These are phyloP conservation scores for Pycnonotus jocosus DNA, from an alignment of 2,113 vertebrate genomes.

Conservation along the genomic window DNA sequence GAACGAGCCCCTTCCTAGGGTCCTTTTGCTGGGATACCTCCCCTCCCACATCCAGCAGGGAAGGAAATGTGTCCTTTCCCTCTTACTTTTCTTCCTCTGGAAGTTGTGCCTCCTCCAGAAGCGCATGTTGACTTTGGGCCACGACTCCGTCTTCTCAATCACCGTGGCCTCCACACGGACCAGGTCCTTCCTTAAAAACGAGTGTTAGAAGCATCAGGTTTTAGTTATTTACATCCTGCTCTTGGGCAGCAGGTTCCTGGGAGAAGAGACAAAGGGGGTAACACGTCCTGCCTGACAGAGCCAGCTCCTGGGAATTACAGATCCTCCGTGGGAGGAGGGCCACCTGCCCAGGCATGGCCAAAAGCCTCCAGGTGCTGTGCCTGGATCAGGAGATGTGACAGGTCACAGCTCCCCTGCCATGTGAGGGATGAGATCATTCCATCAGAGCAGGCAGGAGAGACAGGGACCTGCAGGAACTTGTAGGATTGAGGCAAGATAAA, in stretches of 20 bases:
- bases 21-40: background rate
- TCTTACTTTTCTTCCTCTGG: constrained; percentile 78
- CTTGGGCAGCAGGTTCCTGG: background rate
- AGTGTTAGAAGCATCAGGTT: background rate
- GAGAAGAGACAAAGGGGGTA: background rate
- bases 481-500: background rate
- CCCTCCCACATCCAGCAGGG: background rate
- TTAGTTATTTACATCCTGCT: background rate
- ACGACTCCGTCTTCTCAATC: constrained; percentile 84
- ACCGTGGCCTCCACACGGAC: constrained; percentile 85
- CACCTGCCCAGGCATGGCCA: background rate
- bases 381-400: background rate
- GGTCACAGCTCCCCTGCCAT: background rate
- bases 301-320: background rate
- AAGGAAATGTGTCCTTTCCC: rapidly evolving
- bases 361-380: background rate
- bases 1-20: rapidly evolving
- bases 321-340: background rate
- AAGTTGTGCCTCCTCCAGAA: constrained; percentile 76
- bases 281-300: background rate
- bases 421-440: background rate
- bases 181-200: constrained; percentile 68
- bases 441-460: background rate
- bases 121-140: constrained; percentile 78
- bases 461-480: background rate